A percentile compares a stretch with the other conserved stretches of the same genome.
Conservation (phyloP, 2,888 invertebrate species). For the Melanophora roralis region DNA sequence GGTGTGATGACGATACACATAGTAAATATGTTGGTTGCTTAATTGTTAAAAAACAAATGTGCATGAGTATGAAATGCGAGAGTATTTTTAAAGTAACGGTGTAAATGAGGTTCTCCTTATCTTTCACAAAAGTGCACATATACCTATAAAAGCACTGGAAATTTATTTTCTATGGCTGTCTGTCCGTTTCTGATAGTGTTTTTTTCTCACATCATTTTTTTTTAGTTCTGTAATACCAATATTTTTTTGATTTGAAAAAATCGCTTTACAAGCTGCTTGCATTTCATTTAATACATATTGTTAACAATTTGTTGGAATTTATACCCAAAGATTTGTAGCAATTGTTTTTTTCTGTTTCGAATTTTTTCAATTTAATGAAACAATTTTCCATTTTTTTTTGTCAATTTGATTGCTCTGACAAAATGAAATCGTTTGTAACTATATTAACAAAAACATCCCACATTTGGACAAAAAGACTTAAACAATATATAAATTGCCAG, state of each 20-base stretch:
- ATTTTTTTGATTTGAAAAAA: constrained; percentile 44
- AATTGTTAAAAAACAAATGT: background rate
- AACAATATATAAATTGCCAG: constrained; percentile 26
- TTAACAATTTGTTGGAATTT: constrained; percentile 70
- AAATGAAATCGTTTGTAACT: constrained; percentile 62
- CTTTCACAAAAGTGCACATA: constrained; percentile 3
- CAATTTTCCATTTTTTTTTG: constrained; percentile 56
- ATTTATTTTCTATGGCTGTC: background rate
- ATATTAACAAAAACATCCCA: constrained; percentile 39
- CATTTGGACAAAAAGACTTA: constrained; percentile 12
- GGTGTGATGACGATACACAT: constrained; percentile 25
- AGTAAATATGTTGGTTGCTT: background rate
- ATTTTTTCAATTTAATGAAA: constrained; percentile 62
- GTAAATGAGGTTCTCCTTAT: constrained; percentile 43
- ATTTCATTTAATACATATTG: constrained; percentile 68
- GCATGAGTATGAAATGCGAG: background rate
- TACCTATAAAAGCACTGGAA: constrained; percentile 30
- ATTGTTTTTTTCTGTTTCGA: constrained; percentile 29
- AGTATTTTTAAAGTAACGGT: constrained; percentile 9
- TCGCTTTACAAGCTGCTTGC: constrained; percentile 62
- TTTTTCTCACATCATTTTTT: too few species aligned
- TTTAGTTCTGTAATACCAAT: constrained; percentile 59
- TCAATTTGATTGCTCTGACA: constrained; percentile 54
- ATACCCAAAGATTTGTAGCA: constrained; percentile 52
- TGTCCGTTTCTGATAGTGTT: background rate